Percentiles rank a stretch among this genome's conserved stretches.
Conservation (phyloP, 2,888 invertebrate species). For the Poecilobothrus nobilitatus region DNA sequence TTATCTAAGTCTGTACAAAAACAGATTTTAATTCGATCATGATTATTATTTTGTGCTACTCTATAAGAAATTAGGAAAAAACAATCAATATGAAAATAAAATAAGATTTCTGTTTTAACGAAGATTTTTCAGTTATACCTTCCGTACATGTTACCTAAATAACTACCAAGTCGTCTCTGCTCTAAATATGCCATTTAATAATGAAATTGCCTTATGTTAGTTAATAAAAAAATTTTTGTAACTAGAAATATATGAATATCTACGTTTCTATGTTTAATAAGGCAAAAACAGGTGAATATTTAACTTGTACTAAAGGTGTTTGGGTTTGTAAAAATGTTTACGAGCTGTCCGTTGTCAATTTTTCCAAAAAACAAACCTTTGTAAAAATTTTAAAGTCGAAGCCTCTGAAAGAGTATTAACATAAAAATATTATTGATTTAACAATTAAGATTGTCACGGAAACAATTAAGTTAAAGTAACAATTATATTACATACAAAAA, state of each 20-base stretch:
- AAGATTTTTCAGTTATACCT: slow-evolving; percentile 28
- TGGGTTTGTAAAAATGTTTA: too few species aligned
- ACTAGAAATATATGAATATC: background rate
- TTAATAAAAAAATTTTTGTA: background rate
- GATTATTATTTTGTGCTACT: slow-evolving; percentile 25
- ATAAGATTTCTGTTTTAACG: background rate
- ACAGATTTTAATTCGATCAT: slow-evolving; percentile 35
- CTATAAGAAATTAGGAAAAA: slow-evolving; percentile 22
- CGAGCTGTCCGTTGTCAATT: too few species aligned
- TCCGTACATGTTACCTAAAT: slow-evolving; percentile 45
- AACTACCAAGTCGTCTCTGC: slow-evolving; percentile 29
- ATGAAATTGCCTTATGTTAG: slow-evolving; percentile 18
- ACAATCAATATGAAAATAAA: background rate
- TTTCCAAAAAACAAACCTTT: too few species aligned
- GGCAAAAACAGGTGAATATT: too few species aligned
- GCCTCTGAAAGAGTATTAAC: too few species aligned
- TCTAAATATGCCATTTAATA: slow-evolving; percentile 22
- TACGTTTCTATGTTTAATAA: background rate
- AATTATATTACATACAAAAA: too few species aligned
- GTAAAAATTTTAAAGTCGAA: too few species aligned
- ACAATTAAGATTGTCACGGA: too few species aligned
- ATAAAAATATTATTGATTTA: too few species aligned
- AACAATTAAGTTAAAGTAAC: too few species aligned
- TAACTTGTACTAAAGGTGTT: too few species aligned
- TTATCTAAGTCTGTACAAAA: slow-evolving; percentile 63